A percentile compares a stretch with the other conserved stretches of the same genome.
phyloP scores from a whole-genome alignment of 2,797 vertebrate species.

The Scleropages formosus region DNA sequence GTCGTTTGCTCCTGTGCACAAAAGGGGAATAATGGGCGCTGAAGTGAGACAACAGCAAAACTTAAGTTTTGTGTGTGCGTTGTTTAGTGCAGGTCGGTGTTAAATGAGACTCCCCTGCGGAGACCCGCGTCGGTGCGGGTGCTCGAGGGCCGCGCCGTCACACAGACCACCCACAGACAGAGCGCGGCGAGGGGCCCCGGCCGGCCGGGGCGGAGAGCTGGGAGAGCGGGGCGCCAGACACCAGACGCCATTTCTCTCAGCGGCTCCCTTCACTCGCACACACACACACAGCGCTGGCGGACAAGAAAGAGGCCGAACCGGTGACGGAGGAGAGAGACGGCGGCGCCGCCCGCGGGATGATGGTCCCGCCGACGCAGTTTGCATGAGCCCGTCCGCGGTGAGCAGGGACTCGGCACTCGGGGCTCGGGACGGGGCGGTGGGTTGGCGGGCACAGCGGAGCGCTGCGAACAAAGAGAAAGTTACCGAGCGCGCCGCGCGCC shows the following conservation, averaged over 20 bases:
- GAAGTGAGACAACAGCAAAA: not conserved
- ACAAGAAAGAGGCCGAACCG: not conserved
- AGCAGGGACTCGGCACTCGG: too few species aligned
- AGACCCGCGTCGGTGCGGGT: too few species aligned
- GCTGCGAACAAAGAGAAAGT: slow-evolving; percentile 60
- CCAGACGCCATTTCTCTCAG: slow-evolving; percentile 64
- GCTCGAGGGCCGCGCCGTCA: not conserved
- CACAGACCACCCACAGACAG: slow-evolving; percentile 46
- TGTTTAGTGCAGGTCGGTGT: too few species aligned
- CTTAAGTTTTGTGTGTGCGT: too few species aligned
- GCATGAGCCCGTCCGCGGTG: slow-evolving; percentile 51
- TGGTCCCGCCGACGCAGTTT: too few species aligned
- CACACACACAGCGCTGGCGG: not conserved
- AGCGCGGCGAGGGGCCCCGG: slow-evolving; percentile 19
- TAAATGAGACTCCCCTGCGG: too few species aligned
- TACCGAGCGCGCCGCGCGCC: too few species aligned
- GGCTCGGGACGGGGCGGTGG: not conserved
- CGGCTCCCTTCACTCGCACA: slow-evolving; percentile 45
- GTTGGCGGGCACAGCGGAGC: too few species aligned
- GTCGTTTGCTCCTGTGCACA: not conserved
- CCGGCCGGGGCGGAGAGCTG: slow-evolving; percentile 30
- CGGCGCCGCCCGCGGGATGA: too few species aligned
- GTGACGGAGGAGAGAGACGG: not conserved
- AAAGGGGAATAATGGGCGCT: not conserved
- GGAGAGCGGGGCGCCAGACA: slow-evolving; percentile 37